A percentile compares a stretch with the other conserved stretches of the same genome.
These are phyloP conservation scores for Endomychus coccineus DNA, from an alignment of 2,888 invertebrate genomes.

Conservation along the genomic window DNA sequence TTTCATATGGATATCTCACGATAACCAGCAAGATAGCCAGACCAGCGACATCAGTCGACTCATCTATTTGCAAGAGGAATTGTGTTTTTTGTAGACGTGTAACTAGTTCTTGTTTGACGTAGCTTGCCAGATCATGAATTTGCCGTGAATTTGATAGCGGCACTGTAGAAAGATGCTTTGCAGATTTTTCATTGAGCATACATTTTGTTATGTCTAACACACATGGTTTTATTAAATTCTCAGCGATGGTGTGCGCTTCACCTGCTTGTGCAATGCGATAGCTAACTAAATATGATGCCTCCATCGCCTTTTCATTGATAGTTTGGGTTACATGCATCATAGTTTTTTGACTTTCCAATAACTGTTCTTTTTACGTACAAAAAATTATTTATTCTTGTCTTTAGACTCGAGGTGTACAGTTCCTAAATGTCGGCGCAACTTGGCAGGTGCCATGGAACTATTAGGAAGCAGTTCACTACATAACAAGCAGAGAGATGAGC, in stretches of 20 bases:
- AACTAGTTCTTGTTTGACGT: slow-evolving; percentile 30
- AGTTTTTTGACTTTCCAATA: no score
- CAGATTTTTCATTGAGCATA: slow-evolving; percentile 31
- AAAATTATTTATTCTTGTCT: no score
- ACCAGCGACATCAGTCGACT: slow-evolving; percentile 25
- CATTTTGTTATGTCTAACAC: slow-evolving; percentile 25
- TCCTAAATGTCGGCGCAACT: no score
- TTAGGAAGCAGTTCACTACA: no score
- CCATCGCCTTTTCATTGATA: slow-evolving; percentile 28
- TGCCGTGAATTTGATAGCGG: slow-evolving; percentile 33
- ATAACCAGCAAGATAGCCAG: slow-evolving; percentile 30
- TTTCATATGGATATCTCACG: slow-evolving; percentile 30
- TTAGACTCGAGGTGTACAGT: no score
- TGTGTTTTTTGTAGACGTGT: slow-evolving; percentile 2
- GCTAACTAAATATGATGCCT: slow-evolving; percentile 30
- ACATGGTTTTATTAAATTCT: slow-evolving; percentile 26
- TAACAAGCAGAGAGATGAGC: no score
- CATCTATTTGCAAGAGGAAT: slow-evolving; percentile 31
- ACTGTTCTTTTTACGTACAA: no score
- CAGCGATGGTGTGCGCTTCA: slow-evolving; percentile 31
- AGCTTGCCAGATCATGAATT: slow-evolving; percentile 30
- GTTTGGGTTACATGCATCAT: no score
- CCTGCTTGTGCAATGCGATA: slow-evolving; percentile 17
- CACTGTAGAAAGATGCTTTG: slow-evolving; percentile 29
- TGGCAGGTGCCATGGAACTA: slow-evolving; percentile 1